Evolutionary conservation across 2,888 invertebrate species (phyloP), one percentile per base, ranked within the genome.

Genomic region (Dasypogon diadema): DNA sequence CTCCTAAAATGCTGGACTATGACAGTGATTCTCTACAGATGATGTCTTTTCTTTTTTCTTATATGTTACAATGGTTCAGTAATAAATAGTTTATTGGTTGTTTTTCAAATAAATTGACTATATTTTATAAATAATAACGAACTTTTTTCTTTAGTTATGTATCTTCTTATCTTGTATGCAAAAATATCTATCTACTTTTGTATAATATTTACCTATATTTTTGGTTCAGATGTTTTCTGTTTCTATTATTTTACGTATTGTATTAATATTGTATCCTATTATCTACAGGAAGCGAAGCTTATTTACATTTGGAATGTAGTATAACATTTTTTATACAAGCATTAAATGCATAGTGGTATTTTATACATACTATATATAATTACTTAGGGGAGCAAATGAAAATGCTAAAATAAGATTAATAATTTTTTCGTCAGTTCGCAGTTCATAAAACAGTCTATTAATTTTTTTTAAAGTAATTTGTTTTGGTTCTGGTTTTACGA

Each of bases 121-220:
- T 48, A 48, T 30, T 70, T 54, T 26, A n/a, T n/a, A n/a, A n/a
- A n/a, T n/a, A n/a, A n/a, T 70, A 70, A 54, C 30, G 30, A 70
- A 54, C 54, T 26, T 21, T 37, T 42, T 8, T 37, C 34, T 6
- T 63, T 37, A 26, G n/a, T 26, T 26, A 56, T 74, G 34, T 46
- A 54, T 12, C 12, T 14, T 10, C 37, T 56, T 37, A 22, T 46
- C 8, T 37, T 58, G 76, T 76, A 77, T 77, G 77, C 77, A 77
- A 77, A 77, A 77, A 77, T 77, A 76, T 79, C 77, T 77, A 79
- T 79, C 76, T 79, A 77, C 65, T 68, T 34, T 54, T 55, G 16
- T 76, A 74, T 74, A 63, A 58, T 72, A 26, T 68, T 46, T 68
- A 30, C 58, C 63, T 54, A 48, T 34, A 42, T 54, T 72, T n/a